These are phyloP conservation scores for Zonotrichia albicollis DNA, from an alignment of 2,797 vertebrate species.

Conservation along the genomic window DNA sequence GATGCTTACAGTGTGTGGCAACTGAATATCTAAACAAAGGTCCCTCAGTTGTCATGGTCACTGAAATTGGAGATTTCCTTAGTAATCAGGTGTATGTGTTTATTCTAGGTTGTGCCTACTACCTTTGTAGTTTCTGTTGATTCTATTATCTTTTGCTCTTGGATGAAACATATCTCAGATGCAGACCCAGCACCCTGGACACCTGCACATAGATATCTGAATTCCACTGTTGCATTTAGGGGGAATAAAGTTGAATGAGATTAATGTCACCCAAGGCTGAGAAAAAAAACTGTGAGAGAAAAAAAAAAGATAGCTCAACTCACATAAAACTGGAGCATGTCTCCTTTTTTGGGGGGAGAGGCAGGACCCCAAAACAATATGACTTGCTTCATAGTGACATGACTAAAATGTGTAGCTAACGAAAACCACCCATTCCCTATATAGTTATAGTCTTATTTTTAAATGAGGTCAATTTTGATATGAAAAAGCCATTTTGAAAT, in stretches of 20 bases:
- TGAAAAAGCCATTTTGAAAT: conserved; percentile 12
- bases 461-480: conserved; percentile 56
- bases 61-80: background rate
- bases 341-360: background rate
- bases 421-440: background rate
- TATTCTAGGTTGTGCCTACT: background rate
- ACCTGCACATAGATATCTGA: background rate
- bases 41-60: background rate
- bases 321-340: background rate
- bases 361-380: background rate
- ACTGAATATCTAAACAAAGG: background rate
- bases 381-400: background rate
- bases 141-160: background rate
- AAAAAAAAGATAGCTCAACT: background rate
- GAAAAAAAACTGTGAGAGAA: background rate
- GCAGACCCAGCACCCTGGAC: background rate
- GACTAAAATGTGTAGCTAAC: background rate
- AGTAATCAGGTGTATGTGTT: rapidly evolving
- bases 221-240: background rate
- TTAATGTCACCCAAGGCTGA: background rate
- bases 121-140: background rate
- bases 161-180: background rate
- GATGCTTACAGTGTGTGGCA: background rate
- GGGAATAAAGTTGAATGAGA: background rate
- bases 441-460: background rate